Evolutionary conservation across 2,888 invertebrate species (phyloP).

Genomic region (Drosophila tripunctata): DNA sequence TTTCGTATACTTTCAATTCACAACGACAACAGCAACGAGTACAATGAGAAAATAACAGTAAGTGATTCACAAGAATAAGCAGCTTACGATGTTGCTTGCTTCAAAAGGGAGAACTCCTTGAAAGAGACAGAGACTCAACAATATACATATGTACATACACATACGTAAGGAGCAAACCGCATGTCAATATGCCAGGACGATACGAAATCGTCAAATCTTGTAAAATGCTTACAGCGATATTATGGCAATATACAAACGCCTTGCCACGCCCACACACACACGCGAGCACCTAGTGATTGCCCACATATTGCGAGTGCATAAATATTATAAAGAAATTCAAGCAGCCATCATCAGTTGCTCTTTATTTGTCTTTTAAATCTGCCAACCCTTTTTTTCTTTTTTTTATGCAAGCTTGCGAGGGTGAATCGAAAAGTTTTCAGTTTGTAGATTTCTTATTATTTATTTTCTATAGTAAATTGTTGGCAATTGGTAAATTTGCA

Average conservation of each 20-base stretch:
- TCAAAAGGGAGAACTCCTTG: slow-evolving; percentile 6
- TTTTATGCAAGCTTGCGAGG: slow-evolving; percentile 22
- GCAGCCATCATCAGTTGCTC: slow-evolving; percentile 29
- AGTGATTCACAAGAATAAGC: slow-evolving; percentile 52
- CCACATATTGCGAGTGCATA: slow-evolving; percentile 33
- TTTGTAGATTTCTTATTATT: no score
- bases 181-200: slow-evolving; percentile 27
- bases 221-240: slow-evolving; percentile 23
- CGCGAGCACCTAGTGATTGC: not conserved
- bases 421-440: not conserved
- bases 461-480: no score
- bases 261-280: slow-evolving; percentile 9
- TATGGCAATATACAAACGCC: slow-evolving; percentile 10
- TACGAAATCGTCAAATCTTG: slow-evolving; percentile 23
- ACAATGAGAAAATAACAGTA: slow-evolving; percentile 1
- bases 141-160: no score
- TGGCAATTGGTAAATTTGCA: no score
- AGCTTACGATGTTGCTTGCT: slow-evolving; percentile 36
- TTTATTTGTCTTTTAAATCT: slow-evolving; percentile 18
- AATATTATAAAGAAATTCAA: slow-evolving; percentile 57
- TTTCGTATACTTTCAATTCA: not conserved
- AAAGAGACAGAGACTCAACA: not conserved
- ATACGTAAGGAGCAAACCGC: slow-evolving; percentile 6
- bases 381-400: slow-evolving; percentile 8
- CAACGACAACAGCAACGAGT: not conserved